These are phyloP conservation scores for Saguinus midas DNA, from an alignment of 2,113 vertebrate genomes.

Conservation along the genomic window DNA sequence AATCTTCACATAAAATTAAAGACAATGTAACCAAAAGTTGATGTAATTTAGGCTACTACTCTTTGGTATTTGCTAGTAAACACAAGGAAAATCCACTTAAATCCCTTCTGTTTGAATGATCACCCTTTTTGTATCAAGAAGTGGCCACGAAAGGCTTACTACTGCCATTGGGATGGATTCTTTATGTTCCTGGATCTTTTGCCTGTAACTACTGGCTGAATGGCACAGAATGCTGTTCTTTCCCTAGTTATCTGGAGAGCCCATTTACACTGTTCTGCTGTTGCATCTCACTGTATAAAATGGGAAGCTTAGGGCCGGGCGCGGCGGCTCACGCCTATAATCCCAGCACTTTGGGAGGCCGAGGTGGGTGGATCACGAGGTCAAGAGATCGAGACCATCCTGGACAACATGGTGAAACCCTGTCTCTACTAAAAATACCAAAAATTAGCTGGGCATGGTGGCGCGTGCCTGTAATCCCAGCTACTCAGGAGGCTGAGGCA, in stretches of 20 bases:
- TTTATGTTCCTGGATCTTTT: background rate
- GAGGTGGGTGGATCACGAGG: too few species aligned
- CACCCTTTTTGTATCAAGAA: background rate
- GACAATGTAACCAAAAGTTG: background rate
- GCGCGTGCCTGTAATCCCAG: too few species aligned
- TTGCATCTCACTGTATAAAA: background rate
- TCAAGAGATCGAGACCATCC: too few species aligned
- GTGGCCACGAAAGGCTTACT: background rate
- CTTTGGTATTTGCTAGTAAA: background rate
- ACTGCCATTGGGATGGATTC: background rate
- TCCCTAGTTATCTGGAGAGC: background rate
- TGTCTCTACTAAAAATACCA: too few species aligned
- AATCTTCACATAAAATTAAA: slow-evolving; percentile 19
- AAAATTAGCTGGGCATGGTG: too few species aligned
- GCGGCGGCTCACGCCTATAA: too few species aligned
- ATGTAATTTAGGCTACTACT: background rate
- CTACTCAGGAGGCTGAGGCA: too few species aligned
- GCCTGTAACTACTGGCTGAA: background rate
- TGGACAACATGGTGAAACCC: too few species aligned
- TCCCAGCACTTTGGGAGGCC: too few species aligned
- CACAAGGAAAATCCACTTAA: background rate
- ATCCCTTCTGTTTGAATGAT: slow-evolving; percentile 10
- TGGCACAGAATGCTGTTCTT: background rate
- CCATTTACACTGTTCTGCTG: background rate
- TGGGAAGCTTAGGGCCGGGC: background rate